Conservation (phyloP, 1,140 invertebrate species). For the Centruroides vittatus region DNA sequence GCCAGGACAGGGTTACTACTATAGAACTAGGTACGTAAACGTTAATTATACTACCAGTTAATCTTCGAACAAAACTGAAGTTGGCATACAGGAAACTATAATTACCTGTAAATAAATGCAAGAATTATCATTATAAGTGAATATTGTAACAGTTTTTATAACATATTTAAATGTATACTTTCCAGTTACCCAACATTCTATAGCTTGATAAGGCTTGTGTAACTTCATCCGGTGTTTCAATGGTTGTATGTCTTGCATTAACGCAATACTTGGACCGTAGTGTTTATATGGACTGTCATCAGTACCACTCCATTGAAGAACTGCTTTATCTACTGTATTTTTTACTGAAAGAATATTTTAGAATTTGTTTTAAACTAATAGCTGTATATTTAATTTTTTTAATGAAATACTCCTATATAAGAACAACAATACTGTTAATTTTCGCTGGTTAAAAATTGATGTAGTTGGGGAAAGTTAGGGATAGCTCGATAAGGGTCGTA, state of each 20-base stretch:
- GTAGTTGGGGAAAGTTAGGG: too few relatives aligned
- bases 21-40: conserved; percentile 9
- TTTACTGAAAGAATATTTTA: conserved; percentile 7
- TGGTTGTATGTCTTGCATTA: conserved; percentile 4
- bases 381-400: too few relatives aligned
- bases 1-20: conserved; percentile 14
- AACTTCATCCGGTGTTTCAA: conserved; percentile 1
- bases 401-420: too few relatives aligned
- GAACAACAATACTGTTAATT: background rate
- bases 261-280: background rate
- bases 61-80: conserved; percentile 2
- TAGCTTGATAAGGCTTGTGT: background rate
- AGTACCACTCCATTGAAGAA: background rate
- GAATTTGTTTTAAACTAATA: background rate
- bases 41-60: conserved; percentile 10
- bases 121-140: background rate
- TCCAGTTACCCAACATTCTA: conserved; percentile 11
- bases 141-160: background rate
- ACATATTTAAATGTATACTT: background rate
- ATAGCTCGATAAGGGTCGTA: too few relatives aligned
- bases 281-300: background rate
- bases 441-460: background rate
- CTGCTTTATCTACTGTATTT: conserved; percentile 2
- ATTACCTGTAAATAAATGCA: background rate
- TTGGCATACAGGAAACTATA: conserved; percentile 2